Percentiles rank a stretch among this genome's conserved stretches.
phyloP scores from a whole-genome alignment of 2,888 invertebrate species.

The Rhingia campestris region DNA sequence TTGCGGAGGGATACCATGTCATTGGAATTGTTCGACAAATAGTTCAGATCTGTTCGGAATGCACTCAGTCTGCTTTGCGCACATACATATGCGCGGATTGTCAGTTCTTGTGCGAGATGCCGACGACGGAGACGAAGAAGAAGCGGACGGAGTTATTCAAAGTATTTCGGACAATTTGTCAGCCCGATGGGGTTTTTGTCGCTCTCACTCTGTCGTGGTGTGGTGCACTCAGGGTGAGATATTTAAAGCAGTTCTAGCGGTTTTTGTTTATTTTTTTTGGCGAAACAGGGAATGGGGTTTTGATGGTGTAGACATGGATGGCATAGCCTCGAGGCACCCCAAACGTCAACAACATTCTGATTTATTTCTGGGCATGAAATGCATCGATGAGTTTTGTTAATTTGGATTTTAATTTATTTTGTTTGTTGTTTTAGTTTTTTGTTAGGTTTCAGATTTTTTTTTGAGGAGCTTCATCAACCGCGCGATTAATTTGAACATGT shows the following conservation, averaged over 20 bases:
- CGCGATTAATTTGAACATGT: slow-evolving; percentile 41
- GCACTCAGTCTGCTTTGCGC: slow-evolving; percentile 40
- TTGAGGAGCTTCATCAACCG: slow-evolving; percentile 49
- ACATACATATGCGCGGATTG: slow-evolving; percentile 67
- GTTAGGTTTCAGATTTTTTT: neutral
- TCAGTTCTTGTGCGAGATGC: slow-evolving; percentile 46
- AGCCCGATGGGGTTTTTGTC: slow-evolving; percentile 79
- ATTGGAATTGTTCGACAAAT: slow-evolving; percentile 47
- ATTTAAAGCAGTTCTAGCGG: slow-evolving; percentile 55
- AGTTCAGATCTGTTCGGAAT: slow-evolving; percentile 58
- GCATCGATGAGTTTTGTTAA: slow-evolving; percentile 82
- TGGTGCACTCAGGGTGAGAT: slow-evolving; percentile 41
- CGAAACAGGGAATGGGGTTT: slow-evolving; percentile 47
- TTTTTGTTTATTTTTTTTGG: neutral
- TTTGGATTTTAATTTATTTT: slow-evolving; percentile 79
- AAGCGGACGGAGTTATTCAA: slow-evolving; percentile 77
- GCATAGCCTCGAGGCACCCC: slow-evolving; percentile 72
- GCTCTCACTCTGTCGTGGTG: slow-evolving; percentile 47
- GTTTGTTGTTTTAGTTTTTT: slow-evolving; percentile 41
- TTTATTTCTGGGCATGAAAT: slow-evolving; percentile 82
- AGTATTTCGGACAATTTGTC: slow-evolving; percentile 82
- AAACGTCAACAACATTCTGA: slow-evolving; percentile 81
- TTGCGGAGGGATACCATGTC: slow-evolving; percentile 14
- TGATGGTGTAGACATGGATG: slow-evolving; percentile 49
- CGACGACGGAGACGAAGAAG: slow-evolving; percentile 25